Percentiles rank a stretch among this genome's conserved stretches.
These are phyloP conservation scores for Trichechus manatus DNA, from an alignment of 2,113 vertebrate species.

Conservation along the genomic window DNA sequence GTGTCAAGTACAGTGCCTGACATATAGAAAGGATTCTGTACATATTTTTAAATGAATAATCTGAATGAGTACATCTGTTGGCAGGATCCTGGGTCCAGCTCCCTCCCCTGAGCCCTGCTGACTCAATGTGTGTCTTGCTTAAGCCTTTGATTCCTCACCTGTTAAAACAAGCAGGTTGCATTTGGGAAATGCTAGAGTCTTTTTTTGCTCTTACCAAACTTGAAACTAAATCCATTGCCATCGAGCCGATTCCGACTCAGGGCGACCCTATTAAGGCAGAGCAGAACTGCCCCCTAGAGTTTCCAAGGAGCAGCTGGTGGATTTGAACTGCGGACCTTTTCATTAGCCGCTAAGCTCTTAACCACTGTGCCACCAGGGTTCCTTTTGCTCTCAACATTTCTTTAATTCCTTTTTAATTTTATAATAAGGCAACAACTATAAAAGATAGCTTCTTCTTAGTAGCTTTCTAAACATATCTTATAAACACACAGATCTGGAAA, in stretches of 20 bases:
- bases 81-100: neutral
- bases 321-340: too few species aligned
- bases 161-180: slow-evolving; percentile 19
- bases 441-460: slow-evolving; percentile 27
- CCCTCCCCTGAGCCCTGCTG: neutral
- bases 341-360: too few species aligned
- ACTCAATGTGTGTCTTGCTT: neutral
- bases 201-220: neutral
- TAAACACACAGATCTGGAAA: slow-evolving; percentile 39
- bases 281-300: too few species aligned
- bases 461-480: slow-evolving; percentile 12
- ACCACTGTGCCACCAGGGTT: neutral
- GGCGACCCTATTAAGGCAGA: too few species aligned
- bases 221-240: too few species aligned
- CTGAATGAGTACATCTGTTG: neutral
- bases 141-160: neutral
- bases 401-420: slow-evolving; percentile 31
- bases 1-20: neutral
- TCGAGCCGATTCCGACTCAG: too few species aligned
- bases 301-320: too few species aligned
- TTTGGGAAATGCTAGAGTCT: neutral
- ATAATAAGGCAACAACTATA: slow-evolving; percentile 38
- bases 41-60: neutral
- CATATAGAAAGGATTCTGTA: neutral
- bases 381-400: neutral